These are phyloP conservation scores for Phalacrocorax aristotelis DNA, from an alignment of 2,113 vertebrate genomes.

Conservation along the genomic window DNA sequence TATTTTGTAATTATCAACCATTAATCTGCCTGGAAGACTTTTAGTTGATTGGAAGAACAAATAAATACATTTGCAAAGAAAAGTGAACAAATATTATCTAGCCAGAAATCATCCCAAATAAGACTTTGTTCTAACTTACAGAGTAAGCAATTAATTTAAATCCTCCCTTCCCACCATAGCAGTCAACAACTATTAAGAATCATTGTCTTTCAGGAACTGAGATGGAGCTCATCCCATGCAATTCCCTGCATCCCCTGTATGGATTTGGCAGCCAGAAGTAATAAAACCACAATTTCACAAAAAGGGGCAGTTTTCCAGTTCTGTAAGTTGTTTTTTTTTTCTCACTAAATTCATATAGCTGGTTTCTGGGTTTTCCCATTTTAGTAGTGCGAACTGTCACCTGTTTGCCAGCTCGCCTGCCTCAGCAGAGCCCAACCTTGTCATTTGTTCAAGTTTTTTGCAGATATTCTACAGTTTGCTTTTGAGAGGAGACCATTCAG, in stretches of 20 bases:
- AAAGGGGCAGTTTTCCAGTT: background rate
- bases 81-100: background rate
- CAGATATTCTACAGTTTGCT: background rate
- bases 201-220: background rate
- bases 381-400: background rate
- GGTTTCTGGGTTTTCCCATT: background rate
- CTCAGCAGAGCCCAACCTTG: background rate
- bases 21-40: background rate
- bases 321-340: fast-evolving
- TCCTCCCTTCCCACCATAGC: background rate
- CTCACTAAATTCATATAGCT: background rate
- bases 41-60: background rate
- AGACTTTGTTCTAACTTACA: background rate
- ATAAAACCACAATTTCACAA: background rate
- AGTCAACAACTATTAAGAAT: background rate
- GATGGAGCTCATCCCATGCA: background rate
- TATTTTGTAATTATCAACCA: background rate
- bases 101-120: background rate
- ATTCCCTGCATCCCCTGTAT: background rate
- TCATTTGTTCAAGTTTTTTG: background rate
- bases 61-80: background rate
- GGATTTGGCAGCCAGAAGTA: background rate
- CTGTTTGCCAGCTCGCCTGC: background rate
- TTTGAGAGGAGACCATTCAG: background rate
- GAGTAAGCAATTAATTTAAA: background rate